phyloP scores from a whole-genome alignment of 2,888 invertebrate species.

The Lepas anatifera region DNA sequence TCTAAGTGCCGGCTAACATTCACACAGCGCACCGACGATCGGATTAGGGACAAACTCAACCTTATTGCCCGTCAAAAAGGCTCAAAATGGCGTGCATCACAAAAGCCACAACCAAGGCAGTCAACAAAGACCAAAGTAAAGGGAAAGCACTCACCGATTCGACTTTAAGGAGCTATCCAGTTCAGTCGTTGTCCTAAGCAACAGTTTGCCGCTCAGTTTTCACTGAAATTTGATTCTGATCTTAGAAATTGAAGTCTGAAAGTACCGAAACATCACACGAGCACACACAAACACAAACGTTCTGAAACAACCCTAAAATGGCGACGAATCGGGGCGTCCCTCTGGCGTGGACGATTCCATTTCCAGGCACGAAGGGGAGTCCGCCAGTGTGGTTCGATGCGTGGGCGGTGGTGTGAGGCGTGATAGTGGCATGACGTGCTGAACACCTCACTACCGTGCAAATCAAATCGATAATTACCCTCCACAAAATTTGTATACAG shows the following conservation, averaged over 20 bases:
- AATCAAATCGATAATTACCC: too few species aligned
- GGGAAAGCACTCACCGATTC: neutral
- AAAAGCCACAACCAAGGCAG: neutral
- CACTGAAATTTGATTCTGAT: neutral
- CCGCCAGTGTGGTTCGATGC: too few species aligned
- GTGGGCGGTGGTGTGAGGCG: too few species aligned
- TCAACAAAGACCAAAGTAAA: neutral
- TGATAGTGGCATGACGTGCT: too few species aligned
- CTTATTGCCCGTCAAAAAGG: slow-evolving; percentile 9
- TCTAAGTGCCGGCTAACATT: too few species aligned
- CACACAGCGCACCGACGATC: too few species aligned
- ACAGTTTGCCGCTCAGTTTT: too few species aligned
- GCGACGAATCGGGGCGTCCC: neutral
- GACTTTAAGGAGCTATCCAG: neutral
- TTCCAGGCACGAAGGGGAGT: too few species aligned
- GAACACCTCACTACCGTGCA: too few species aligned
- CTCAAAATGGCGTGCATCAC: slow-evolving; percentile 5
- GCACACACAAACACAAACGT: neutral
- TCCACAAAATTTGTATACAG: too few species aligned
- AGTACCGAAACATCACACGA: neutral
- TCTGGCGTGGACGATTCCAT: neutral
- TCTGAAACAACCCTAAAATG: neutral
- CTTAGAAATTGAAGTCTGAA: neutral
- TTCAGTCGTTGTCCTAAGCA: neutral
- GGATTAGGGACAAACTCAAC: neutral